Percentiles rank a stretch among this genome's conserved stretches.
These are phyloP conservation scores for Oostethus manadensis DNA, from an alignment of 2,113 vertebrate species.

Conservation along the genomic window DNA sequence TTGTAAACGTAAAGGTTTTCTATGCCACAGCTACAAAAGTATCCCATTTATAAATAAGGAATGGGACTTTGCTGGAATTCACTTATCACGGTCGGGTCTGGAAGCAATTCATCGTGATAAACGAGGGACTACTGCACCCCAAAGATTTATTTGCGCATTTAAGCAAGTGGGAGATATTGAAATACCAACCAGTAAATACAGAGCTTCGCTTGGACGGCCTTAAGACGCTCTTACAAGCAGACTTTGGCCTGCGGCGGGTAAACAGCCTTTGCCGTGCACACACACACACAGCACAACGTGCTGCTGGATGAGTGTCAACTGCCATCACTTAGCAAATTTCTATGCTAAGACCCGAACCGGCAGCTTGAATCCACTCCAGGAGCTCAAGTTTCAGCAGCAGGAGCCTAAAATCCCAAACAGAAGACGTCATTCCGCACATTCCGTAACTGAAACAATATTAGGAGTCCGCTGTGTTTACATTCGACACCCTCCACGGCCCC, in stretches of 20 bases:
- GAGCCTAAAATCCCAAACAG: conserved; percentile 14
- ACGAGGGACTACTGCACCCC: no score
- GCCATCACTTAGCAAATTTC: background rate
- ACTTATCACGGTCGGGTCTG: no score
- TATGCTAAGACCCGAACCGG: no score
- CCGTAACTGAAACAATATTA: conserved; percentile 50
- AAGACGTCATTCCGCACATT: conserved; percentile 18
- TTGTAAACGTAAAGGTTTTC: no score
- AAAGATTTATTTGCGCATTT: no score
- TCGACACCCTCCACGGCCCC: conserved; percentile 28
- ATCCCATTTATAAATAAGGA: no score
- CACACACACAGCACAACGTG: background rate
- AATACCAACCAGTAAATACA: background rate
- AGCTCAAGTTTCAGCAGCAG: background rate
- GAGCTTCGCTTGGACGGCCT: conserved; percentile 1
- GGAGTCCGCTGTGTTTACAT: conserved; percentile 27
- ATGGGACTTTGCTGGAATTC: no score
- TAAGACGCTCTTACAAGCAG: background rate
- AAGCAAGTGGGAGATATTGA: no score
- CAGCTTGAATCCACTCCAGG: background rate
- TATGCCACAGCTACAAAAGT: no score
- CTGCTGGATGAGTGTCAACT: background rate
- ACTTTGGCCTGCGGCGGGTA: conserved; percentile 32
- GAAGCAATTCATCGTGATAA: no score
- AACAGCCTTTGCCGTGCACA: conserved; percentile 23